Percentiles rank a stretch among this genome's conserved stretches.
These are phyloP conservation scores for Volucella bombylans DNA, from an alignment of 2,888 invertebrate genomes.

Conservation along the genomic window DNA sequence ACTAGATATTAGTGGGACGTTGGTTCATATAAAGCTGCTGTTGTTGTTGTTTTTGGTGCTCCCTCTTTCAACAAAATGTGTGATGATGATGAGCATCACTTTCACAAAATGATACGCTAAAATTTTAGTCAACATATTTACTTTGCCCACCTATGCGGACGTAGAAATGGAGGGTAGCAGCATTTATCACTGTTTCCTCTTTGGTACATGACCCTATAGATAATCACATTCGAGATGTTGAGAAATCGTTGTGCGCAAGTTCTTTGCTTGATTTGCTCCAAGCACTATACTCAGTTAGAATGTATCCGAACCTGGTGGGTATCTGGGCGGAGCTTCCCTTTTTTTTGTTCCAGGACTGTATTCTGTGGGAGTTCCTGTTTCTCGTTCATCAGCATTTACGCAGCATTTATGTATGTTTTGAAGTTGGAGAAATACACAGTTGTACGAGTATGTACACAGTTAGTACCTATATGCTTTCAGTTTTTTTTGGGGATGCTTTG, in stretches of 20 bases:
- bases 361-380: slow-evolving; percentile 68
- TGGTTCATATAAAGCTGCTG: slow-evolving; percentile 11
- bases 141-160: slow-evolving; percentile 67
- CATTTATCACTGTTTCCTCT: slow-evolving; percentile 67
- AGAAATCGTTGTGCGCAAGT: slow-evolving; percentile 68
- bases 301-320: slow-evolving; percentile 43
- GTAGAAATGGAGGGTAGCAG: slow-evolving; percentile 61
- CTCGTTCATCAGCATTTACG: too few species aligned
- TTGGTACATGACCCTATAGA: slow-evolving; percentile 61
- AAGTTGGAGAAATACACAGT: neutral
- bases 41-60: neutral
- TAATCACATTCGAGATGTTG: slow-evolving; percentile 51
- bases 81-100: slow-evolving; percentile 70
- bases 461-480: slow-evolving; percentile 22
- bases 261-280: slow-evolving; percentile 55
- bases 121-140: slow-evolving; percentile 71
- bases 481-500: slow-evolving; percentile 58
- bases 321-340: slow-evolving; percentile 69
- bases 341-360: slow-evolving; percentile 35
- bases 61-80: slow-evolving; percentile 10
- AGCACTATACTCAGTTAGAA: slow-evolving; percentile 39
- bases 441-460: too few species aligned
- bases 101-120: slow-evolving; percentile 71
- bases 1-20: slow-evolving; percentile 58
- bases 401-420: too few species aligned